Percentiles rank a stretch among this genome's conserved stretches.
Conservation (phyloP, 2,888 invertebrate species). For the Tortrix viridana region DNA sequence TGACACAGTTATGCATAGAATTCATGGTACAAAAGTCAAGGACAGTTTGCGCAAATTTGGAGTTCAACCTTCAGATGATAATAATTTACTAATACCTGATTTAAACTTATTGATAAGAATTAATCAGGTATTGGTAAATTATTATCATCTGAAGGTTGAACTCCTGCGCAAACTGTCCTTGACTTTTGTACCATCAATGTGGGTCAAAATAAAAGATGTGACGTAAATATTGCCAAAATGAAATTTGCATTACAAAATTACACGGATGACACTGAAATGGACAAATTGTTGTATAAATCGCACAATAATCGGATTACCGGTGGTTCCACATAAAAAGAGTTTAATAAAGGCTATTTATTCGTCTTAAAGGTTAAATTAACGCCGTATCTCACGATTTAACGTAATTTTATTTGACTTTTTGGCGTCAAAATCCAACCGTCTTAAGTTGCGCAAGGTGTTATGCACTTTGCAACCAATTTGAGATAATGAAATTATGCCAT, state of each 20-base stretch:
- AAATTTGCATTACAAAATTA: constrained; percentile 15
- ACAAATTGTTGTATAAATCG: constrained; percentile 10
- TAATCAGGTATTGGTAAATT: background rate
- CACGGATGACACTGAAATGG: constrained; percentile 11
- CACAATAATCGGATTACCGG: constrained; percentile 23
- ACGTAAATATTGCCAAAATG: constrained; percentile 14
- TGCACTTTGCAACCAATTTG: constrained; percentile 25
- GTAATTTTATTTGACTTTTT: constrained; percentile 10
- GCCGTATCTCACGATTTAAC: constrained; percentile 15
- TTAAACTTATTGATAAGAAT: too few relatives aligned
- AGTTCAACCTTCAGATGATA: constrained; percentile 8
- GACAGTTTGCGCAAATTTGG: constrained; percentile 11
- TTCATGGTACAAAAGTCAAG: constrained; percentile 10
- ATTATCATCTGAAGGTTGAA: constrained; percentile 7
- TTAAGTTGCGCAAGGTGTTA: constrained; percentile 23
- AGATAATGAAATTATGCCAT: constrained; percentile 6
- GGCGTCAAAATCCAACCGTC: constrained; percentile 19
- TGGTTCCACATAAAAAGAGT: background rate
- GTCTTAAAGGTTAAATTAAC: constrained; percentile 24
- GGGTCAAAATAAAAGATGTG: constrained; percentile 18
- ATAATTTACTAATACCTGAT: background rate
- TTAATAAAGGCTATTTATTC: constrained; percentile 12
- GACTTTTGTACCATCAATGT: constrained; percentile 5
- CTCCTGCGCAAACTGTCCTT: constrained; percentile 17
- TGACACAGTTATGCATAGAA: too few relatives aligned